Evolutionary conservation across 2,888 invertebrate genomes (phyloP).

Genomic region (Oscheius sp.): DNA sequence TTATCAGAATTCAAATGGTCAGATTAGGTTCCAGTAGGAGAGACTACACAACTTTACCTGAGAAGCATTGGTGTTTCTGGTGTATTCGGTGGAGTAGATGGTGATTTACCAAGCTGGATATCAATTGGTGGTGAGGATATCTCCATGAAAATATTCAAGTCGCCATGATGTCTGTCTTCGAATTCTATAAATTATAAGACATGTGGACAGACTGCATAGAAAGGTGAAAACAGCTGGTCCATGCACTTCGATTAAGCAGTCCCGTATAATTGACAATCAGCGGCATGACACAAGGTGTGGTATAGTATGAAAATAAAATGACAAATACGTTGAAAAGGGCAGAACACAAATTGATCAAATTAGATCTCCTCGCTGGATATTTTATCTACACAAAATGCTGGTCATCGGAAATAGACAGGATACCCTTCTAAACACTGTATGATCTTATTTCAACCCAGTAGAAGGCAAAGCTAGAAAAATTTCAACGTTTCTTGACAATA

Average conservation of each 20-base stretch:
- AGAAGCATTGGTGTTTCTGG: constrained; percentile 13
- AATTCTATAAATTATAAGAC: constrained; percentile 4
- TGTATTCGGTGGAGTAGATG: constrained; percentile 15
- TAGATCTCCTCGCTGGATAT: no score
- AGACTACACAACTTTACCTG: not conserved
- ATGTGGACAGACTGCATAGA: not conserved
- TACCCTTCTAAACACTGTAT: no score
- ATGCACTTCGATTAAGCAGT: constrained; percentile 11
- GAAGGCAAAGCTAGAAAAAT: no score
- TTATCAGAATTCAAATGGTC: not conserved
- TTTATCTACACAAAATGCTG: no score
- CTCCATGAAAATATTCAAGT: no score
- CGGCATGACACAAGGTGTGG: not conserved
- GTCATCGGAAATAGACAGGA: no score
- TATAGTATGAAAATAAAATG: no score
- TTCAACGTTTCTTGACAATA: no score
- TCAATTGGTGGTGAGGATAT: not conserved
- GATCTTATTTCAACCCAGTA: no score
- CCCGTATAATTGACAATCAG: constrained; percentile 30
- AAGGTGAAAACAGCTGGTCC: constrained; percentile 18
- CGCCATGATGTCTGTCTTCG: not conserved
- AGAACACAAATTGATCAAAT: no score
- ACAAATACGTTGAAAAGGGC: no score
- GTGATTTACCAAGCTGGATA: constrained; percentile 1
- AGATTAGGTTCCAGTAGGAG: not conserved